Base-by-base conservation (phyloP, 1,140 invertebrate species). In the Atopsyche davidsoni region DNA sequence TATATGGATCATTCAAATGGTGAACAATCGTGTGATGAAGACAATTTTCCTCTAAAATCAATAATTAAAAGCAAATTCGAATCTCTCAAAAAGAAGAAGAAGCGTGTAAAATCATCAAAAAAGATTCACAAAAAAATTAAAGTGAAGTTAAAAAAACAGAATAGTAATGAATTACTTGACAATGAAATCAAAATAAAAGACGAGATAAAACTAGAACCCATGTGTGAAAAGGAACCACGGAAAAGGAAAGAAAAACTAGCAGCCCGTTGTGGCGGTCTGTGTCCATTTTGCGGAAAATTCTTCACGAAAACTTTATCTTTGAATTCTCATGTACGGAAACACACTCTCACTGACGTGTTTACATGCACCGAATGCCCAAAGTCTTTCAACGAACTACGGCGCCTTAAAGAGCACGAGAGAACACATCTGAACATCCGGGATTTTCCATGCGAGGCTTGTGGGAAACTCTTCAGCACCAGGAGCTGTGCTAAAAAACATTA, bases 381-480 rank as follows among this genome's bases (percentile, higher is more conserved):
- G 22, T 40, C 46, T 1, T 58, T 58, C 35, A 42, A 40, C 17
- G 51, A 53, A 23, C 13, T 51, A 4, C 35, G 43, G 14, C 46
- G 34, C 16, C 35, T 58, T 3, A 58, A 51, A 40, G 51, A 58
- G 6, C 55, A 58, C 17, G 55, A 58, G 28, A 36, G 41, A 32
- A 58, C 51, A 21, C 55, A 58, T 28, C 31, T 53, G 1, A 58
- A 58, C n/a, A 53, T 58, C 7, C 46, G 44, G 45, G 46, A 58
- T 43, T 58, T 46, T 32, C 51, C 55, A 2, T 58, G 55, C 18
- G 55, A 58, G 42, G 51, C 51, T 10, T 58, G 55, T 18, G 55
- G 55, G 3, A 58, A 58, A 14, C 24, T 58, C 11, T 58, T 58
- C 16, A 28, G 42, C 10, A 51, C 55, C 2, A 40, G 39, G 19